These are phyloP conservation scores for Myotis yumanensis DNA, from an alignment of 2,113 vertebrate genomes.

Conservation along the genomic window DNA sequence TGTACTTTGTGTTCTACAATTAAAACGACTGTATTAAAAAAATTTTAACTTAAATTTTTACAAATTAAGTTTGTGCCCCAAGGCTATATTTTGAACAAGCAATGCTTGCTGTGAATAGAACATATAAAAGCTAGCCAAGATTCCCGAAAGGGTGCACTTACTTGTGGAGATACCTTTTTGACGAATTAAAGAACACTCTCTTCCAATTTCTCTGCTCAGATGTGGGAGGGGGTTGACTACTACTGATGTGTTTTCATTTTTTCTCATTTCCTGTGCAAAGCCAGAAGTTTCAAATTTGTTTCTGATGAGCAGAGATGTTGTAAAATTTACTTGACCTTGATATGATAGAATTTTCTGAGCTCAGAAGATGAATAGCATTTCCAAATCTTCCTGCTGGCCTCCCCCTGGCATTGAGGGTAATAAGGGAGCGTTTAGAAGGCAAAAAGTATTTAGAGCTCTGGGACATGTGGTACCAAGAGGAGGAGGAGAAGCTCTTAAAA, in stretches of 20 bases:
- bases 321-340: conserved; percentile 48
- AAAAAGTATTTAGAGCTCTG: conserved; percentile 18
- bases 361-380: conserved; percentile 34
- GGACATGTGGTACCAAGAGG: background rate
- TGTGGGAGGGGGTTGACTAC: accelerated
- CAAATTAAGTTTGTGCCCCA: background rate
- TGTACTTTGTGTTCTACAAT: background rate
- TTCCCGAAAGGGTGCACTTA: background rate
- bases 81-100: conserved; percentile 26
- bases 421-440: conserved; percentile 20
- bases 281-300: conserved; percentile 46
- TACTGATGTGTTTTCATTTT: background rate
- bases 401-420: conserved; percentile 46
- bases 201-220: background rate
- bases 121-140: background rate
- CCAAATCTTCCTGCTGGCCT: background rate
- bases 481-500: background rate
- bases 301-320: conserved; percentile 39
- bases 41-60: background rate
- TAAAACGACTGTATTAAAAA: background rate
- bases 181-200: background rate
- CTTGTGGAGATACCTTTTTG: background rate
- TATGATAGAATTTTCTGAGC: conserved; percentile 43
- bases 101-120: background rate
- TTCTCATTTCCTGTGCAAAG: background rate